Evolutionary conservation across 1,140 invertebrate genomes (phyloP).

Genomic region (Philotrypesis tridentata): DNA sequence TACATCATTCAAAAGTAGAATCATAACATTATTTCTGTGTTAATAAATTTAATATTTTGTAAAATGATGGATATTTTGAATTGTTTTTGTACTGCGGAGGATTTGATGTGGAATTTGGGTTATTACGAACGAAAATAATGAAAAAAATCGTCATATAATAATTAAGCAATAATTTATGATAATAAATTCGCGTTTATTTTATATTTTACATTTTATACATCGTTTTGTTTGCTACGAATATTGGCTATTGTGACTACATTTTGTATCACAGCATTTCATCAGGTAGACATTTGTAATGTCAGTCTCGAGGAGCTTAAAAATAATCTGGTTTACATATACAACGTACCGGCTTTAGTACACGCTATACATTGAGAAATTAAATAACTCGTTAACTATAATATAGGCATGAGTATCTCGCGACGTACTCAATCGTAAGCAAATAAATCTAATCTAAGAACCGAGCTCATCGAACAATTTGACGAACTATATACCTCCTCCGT

Average conservation of each 20-base stretch:
- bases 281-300: slow-evolving; percentile 68
- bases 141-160: not conserved
- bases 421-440: slow-evolving; percentile 3
- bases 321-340: slow-evolving; percentile 1
- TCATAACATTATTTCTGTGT: too few species aligned
- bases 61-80: too few species aligned
- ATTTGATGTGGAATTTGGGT: not conserved
- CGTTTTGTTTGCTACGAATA: slow-evolving; percentile 8
- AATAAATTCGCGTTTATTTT: slow-evolving; percentile 13
- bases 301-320: slow-evolving; percentile 60
- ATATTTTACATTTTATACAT: slow-evolving; percentile 33
- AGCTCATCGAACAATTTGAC: not conserved
- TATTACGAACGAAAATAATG: not conserved
- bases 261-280: slow-evolving; percentile 67
- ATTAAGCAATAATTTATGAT: not conserved
- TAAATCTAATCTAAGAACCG: not conserved
- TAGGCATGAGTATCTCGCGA: slow-evolving; percentile 19
- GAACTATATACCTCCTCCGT: not conserved
- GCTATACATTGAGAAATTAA: slow-evolving; percentile 30
- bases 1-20: too few species aligned
- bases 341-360: slow-evolving; percentile 18
- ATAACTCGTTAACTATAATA: not conserved
- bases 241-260: slow-evolving; percentile 64
- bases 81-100: too few species aligned
- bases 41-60: too few species aligned